phyloP scores from a whole-genome alignment of 2,113 vertebrate species.

The Fulica atra region DNA sequence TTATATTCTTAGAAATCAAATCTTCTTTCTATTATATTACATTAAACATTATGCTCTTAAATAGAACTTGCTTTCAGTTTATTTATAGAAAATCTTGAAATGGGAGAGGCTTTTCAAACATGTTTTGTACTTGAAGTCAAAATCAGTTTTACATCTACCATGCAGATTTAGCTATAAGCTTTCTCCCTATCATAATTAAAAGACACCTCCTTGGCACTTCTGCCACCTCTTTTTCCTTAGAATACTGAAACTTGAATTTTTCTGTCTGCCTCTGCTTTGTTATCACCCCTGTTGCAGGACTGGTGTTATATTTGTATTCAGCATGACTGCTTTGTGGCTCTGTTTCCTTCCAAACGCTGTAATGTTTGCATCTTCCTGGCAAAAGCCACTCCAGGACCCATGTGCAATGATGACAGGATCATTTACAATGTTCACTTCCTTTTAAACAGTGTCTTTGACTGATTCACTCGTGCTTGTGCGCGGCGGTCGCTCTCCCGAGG shows the following conservation, averaged over 20 bases:
- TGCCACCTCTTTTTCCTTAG: neutral
- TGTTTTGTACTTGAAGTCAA: neutral
- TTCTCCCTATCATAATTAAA: neutral
- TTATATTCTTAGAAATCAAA: neutral
- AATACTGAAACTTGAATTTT: neutral
- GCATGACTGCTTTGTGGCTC: fast-evolving
- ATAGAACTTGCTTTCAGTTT: neutral
- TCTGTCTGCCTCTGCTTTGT: neutral
- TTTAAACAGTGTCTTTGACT: neutral
- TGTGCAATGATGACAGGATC: neutral
- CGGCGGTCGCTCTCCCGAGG: neutral
- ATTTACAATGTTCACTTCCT: neutral
- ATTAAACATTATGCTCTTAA: neutral
- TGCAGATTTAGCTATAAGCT: neutral
- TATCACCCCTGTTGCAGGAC: neutral
- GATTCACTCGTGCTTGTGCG: fast-evolving
- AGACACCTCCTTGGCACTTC: neutral
- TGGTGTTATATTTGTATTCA: neutral
- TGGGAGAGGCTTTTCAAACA: neutral
- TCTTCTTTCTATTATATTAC: neutral
- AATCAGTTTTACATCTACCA: neutral
- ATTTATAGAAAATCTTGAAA: neutral
- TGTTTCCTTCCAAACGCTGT: neutral
- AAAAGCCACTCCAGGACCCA: neutral
- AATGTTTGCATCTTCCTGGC: neutral